A percentile compares a stretch with the other conserved stretches of the same genome.
Evolutionary conservation across 2,113 vertebrate species (phyloP).

Genomic region (Dermatemys mawii): DNA sequence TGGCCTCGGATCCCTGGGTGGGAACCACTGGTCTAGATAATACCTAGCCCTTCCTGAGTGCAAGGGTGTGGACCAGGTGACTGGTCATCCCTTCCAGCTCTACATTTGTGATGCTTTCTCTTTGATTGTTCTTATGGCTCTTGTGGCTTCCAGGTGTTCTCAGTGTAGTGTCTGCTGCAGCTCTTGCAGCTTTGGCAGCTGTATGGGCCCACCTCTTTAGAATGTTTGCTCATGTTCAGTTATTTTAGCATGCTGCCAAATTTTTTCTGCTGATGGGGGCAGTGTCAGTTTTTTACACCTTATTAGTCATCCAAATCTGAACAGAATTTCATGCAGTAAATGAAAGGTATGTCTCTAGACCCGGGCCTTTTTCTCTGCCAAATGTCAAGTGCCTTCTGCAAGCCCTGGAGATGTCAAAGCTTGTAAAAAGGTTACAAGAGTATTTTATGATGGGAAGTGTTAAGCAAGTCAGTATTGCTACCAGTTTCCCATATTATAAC

Average conservation of each 20-base stretch:
- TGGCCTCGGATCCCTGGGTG: too few relatives aligned
- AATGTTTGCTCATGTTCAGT: background rate
- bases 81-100: too few relatives aligned
- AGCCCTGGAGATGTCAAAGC: background rate
- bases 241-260: background rate
- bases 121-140: background rate
- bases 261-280: background rate
- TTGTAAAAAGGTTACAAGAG: background rate
- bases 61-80: too few relatives aligned
- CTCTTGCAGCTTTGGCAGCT: background rate
- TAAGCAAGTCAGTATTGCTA: rapidly evolving
- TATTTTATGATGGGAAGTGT: rapidly evolving
- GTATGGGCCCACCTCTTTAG: background rate
- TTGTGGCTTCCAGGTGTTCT: background rate
- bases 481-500: background rate
- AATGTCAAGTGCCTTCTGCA: background rate
- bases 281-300: background rate
- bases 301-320: background rate
- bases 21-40: too few relatives aligned
- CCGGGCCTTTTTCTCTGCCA: rapidly evolving
- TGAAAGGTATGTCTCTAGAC: background rate
- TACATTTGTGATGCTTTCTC: background rate
- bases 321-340: background rate
- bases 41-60: too few relatives aligned
- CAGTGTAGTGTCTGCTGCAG: background rate